Base-by-base conservation (phyloP, 2,888 invertebrate species). In the Agrypnus murinus region DNA sequence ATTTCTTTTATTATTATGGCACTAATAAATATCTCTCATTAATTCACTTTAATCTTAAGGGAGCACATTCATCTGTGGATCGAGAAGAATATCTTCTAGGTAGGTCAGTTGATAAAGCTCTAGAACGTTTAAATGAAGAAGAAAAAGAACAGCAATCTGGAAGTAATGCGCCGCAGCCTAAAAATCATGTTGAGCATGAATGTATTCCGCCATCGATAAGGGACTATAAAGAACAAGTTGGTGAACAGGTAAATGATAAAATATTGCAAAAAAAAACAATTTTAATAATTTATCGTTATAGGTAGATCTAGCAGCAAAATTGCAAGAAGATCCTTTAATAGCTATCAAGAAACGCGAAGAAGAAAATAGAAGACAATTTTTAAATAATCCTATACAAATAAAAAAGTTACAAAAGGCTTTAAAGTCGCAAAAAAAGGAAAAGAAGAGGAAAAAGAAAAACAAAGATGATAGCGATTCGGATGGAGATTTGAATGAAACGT, bases 281-380 rank as follows among this genome's bases (percentile, higher is more conserved):
- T 34, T 34, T 9, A 7, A 5, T 14, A 5, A 50, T 63, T 32
- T 53, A 38, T 55, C 38, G 6, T 59, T 48, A 89, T 92, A 95
- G 86, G 94, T 97, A 9, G 97, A 98, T 84, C 88, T 97, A 80
- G 92, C 91, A 50, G 90, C 96, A 15, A 98, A 98, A 86, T 89
- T 97, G 73, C 91, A 97, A 82, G 98, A 98, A 85, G 98, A 98
- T 87, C 98, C 98, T 0, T 85, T 98, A 40, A 92, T 95, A 82
- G 89, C 93, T 2, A 97, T 98, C 6, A 95, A 93, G 79, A 94
- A 96, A 81, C 90, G 94, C 65, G 97, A 98, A 86, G 92, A 96
- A 82, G 97, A 98, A 81, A 93, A 94, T 0, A 88, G 94, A 43
- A 91, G 92, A 69, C 93, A 95, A 69, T 87, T 98, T 36, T 84